These are phyloP conservation scores for Anarsia innoxiella DNA, from an alignment of 2,888 invertebrate species.

Conservation along the genomic window DNA sequence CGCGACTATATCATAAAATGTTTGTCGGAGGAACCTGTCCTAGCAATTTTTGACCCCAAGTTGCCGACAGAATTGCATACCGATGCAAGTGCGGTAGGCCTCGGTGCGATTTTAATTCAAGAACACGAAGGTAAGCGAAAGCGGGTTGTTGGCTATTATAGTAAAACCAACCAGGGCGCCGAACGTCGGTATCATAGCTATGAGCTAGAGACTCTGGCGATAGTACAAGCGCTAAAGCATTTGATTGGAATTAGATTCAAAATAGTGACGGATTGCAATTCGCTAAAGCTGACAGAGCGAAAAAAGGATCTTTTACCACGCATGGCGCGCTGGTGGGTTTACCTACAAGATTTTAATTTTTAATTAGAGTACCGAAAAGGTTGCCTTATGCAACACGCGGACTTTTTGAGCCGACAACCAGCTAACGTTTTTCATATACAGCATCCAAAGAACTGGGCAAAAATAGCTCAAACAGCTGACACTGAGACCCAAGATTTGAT, in stretches of 20 bases:
- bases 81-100: constrained; percentile 16
- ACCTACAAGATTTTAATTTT: constrained; percentile 24
- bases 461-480: constrained; percentile 16
- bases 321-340: constrained; percentile 31
- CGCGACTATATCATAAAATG: constrained; percentile 13
- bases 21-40: constrained; percentile 14
- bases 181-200: constrained; percentile 18
- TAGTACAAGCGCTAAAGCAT: constrained; percentile 19
- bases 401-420: constrained; percentile 3
- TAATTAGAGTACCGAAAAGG: constrained; percentile 20
- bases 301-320: constrained; percentile 29
- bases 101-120: constrained; percentile 12
- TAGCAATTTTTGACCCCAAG: constrained; percentile 16
- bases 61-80: constrained; percentile 17
- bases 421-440: constrained; percentile 8
- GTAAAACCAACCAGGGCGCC: constrained; percentile 18
- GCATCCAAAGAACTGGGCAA: constrained; percentile 17
- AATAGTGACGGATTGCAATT: constrained; percentile 29
- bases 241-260: constrained; percentile 14
- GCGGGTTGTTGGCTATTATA: constrained; percentile 16
- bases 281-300: constrained; percentile 24
- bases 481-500: constrained; percentile 13
- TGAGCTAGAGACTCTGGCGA: constrained; percentile 20
- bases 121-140: not conserved
- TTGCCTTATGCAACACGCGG: not conserved